A percentile compares a stretch with the other conserved stretches of the same genome.
Evolutionary conservation across 2,113 vertebrate genomes (phyloP).

Genomic region (Onychostoma macrolepis): DNA sequence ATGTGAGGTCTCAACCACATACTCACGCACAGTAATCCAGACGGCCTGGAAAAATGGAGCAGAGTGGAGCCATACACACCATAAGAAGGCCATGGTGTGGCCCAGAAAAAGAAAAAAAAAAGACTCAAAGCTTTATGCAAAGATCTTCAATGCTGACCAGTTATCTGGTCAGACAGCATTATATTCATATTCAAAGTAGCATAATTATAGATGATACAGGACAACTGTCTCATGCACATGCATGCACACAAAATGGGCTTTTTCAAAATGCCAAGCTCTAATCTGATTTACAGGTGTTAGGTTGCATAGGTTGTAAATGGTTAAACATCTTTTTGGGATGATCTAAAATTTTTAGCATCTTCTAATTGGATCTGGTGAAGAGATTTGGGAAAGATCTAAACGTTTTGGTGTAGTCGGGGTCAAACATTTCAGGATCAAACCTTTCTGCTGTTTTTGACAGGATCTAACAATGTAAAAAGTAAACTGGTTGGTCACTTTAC

Average conservation of each 20-base stretch:
- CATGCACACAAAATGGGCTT: neutral
- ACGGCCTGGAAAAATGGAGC: slow-evolving; percentile 1
- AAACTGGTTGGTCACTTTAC: neutral
- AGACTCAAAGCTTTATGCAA: neutral
- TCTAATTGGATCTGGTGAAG: neutral
- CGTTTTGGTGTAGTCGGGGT: neutral
- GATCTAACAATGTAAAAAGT: neutral
- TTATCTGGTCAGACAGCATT: neutral
- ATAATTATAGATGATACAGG: neutral
- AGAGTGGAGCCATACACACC: neutral
- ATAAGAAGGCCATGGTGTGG: neutral
- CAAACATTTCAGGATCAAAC: neutral
- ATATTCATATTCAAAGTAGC: neutral
- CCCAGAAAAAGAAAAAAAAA: neutral
- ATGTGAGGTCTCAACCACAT: slow-evolving; percentile 39
- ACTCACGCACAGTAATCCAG: slow-evolving; percentile 21
- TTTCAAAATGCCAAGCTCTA: neutral
- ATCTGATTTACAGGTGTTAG: neutral
- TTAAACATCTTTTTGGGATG: no score
- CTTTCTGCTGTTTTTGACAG: neutral
- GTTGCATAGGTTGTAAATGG: neutral
- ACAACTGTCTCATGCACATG: neutral
- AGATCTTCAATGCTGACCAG: neutral
- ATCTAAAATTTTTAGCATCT: neutral
- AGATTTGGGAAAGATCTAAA: neutral